Conservation (phyloP, 2,888 invertebrate genomes). For the Sipha maydis region DNA sequence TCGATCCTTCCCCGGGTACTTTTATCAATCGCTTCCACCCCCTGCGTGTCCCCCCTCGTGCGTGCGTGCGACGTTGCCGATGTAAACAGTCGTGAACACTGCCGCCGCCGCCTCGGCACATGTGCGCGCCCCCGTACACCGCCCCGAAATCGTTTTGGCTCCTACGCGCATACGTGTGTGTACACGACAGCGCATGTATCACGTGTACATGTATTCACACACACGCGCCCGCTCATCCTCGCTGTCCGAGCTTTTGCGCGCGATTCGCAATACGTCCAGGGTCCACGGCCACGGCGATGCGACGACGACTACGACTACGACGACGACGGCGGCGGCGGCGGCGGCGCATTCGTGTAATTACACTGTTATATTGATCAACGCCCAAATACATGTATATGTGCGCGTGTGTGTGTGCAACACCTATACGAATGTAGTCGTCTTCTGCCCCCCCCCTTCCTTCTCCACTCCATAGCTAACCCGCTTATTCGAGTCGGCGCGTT, state of each 20-base stretch:
- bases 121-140: background rate
- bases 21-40: background rate
- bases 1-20: background rate
- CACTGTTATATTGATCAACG: slow-evolving; percentile 45
- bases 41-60: too few species aligned
- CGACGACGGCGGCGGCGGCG: background rate
- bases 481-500: background rate
- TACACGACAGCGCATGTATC: background rate
- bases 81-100: background rate
- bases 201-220: background rate
- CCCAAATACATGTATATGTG: background rate
- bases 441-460: background rate
- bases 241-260: slow-evolving; percentile 2
- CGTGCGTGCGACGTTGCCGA: slow-evolving; percentile 36
- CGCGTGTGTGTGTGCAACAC: background rate
- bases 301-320: background rate
- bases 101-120: too few species aligned
- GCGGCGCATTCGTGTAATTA: background rate
- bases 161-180: background rate
- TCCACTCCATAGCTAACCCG: background rate
- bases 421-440: background rate
- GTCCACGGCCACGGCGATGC: background rate
- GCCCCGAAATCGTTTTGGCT: slow-evolving; percentile 13
- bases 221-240: background rate
- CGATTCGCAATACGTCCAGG: background rate